Percentiles rank a stretch among this genome's conserved stretches.
phyloP scores from a whole-genome alignment of 2,888 invertebrate genomes.

The Scrobipalpa costella region DNA sequence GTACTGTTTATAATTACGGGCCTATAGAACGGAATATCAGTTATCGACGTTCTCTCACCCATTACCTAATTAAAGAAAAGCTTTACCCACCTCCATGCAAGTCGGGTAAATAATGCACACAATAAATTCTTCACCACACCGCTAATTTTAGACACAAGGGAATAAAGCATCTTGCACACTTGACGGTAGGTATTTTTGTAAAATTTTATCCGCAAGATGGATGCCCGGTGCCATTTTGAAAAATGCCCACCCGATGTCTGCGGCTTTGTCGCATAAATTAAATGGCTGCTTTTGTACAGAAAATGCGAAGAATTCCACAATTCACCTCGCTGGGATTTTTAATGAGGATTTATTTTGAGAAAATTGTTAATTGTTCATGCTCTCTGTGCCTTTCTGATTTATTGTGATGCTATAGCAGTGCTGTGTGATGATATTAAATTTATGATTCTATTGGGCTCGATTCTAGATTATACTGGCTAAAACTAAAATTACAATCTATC shows the following conservation, averaged over 20 bases:
- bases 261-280: constrained; percentile 27
- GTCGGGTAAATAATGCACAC: not conserved
- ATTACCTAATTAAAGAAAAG: not conserved
- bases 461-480: too few relatives aligned
- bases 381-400: constrained; percentile 1
- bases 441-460: not conserved
- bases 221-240: constrained; percentile 30
- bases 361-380: constrained; percentile 19
- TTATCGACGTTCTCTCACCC: too few relatives aligned
- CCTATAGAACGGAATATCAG: too few relatives aligned
- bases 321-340: constrained; percentile 16
- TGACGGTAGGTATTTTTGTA: constrained; percentile 18
- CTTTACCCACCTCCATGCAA: not conserved
- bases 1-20: too few relatives aligned
- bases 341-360: constrained; percentile 25
- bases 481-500: too few relatives aligned
- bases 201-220: constrained; percentile 28
- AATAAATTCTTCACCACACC: constrained; percentile 4
- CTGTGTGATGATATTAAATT: not conserved
- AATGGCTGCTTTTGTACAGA: constrained; percentile 19
- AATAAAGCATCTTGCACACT: constrained; percentile 10
- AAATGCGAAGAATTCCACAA: constrained; percentile 16
- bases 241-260: constrained; percentile 25
- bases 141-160: constrained; percentile 7
- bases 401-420: not conserved